Conservation (phyloP, 2,888 invertebrate species). For the Epinotia brunnichana region DNA sequence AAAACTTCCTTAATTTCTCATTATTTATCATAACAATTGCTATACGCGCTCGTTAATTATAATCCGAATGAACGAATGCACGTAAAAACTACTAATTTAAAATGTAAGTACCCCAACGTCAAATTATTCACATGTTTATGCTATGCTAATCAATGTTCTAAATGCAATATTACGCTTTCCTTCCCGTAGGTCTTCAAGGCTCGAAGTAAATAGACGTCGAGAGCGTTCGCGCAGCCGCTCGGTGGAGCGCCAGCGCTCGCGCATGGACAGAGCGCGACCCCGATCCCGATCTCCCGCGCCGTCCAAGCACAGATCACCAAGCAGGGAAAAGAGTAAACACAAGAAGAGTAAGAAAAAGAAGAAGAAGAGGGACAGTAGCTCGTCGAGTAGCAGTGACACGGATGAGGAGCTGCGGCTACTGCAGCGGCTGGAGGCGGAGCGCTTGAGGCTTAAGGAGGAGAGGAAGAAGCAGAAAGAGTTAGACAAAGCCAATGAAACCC, state of each 20-base stretch:
- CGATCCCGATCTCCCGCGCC: slow-evolving; percentile 51
- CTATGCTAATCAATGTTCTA: slow-evolving; percentile 13
- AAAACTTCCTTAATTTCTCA: not conserved
- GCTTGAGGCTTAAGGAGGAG: slow-evolving; percentile 86
- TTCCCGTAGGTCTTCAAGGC: slow-evolving; percentile 67
- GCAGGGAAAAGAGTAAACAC: slow-evolving; percentile 59
- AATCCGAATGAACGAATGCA: not conserved
- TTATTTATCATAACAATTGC: not conserved
- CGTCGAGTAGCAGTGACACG: slow-evolving; percentile 70
- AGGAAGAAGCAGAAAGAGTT: slow-evolving; percentile 88
- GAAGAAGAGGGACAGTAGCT: slow-evolving; percentile 60
- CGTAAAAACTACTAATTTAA: not conserved
- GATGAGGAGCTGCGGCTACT: slow-evolving; percentile 86
- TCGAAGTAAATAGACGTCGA: slow-evolving; percentile 55
- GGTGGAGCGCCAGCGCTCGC: slow-evolving; percentile 54
- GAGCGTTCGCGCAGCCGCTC: slow-evolving; percentile 59
- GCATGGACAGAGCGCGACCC: slow-evolving; percentile 53
- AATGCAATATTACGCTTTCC: slow-evolving; percentile 3
- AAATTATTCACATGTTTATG: slow-evolving; percentile 2
- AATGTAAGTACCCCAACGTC: slow-evolving; percentile 18
- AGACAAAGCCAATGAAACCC: slow-evolving; percentile 95
- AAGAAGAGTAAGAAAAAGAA: slow-evolving; percentile 66
- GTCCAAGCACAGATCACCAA: slow-evolving; percentile 59
- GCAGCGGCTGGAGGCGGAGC: slow-evolving; percentile 88
- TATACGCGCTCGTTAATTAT: not conserved